A percentile compares a stretch with the other conserved stretches of the same genome.
Evolutionary conservation across 1,140 invertebrate genomes (phyloP).

Genomic region (Drosophila parvula): DNA sequence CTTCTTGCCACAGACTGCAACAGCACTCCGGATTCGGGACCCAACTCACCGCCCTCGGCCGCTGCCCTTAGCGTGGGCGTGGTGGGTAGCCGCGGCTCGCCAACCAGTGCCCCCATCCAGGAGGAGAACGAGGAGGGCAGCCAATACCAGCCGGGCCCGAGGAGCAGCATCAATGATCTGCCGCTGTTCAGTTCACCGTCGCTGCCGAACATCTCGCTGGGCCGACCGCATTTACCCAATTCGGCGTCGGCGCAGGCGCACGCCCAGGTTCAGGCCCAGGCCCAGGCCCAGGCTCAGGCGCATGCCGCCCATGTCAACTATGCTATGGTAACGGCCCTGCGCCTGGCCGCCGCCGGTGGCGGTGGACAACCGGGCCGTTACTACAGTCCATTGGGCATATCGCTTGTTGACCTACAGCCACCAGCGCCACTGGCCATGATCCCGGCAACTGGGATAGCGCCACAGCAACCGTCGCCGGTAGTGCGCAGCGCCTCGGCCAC

Average conservation of each 20-base stretch:
- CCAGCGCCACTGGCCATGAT: constrained; percentile 60
- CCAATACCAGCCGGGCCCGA: constrained; percentile 82
- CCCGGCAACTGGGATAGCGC: constrained; percentile 67
- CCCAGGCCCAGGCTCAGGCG: constrained; percentile 73
- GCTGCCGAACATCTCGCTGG: constrained; percentile 97
- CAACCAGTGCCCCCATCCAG: constrained; percentile 88
- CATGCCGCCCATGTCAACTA: constrained; percentile 59
- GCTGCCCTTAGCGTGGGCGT: constrained; percentile 85
- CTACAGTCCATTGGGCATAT: constrained; percentile 69
- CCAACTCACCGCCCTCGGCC: constrained; percentile 91
- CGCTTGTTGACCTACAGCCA: constrained; percentile 57
- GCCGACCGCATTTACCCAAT: constrained; percentile 89
- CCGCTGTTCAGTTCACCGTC: constrained; percentile 96
- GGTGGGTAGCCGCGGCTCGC: constrained; percentile 85
- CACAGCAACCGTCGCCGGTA: constrained; percentile 75
- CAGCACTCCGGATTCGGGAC: constrained; percentile 92
- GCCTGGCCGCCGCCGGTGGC: constrained; percentile 42
- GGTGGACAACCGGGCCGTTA: constrained; percentile 65
- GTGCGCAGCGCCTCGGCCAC: constrained; percentile 78
- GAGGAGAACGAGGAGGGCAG: constrained; percentile 86
- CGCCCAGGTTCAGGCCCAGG: constrained; percentile 37
- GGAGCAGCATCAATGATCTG: constrained; percentile 85
- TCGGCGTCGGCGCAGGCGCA: constrained; percentile 80
- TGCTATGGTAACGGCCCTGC: constrained; percentile 71
- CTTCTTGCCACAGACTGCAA: constrained; percentile 83